These are phyloP conservation scores for Gobio occitaniae DNA, from an alignment of 2,797 vertebrate genomes.

Conservation along the genomic window DNA sequence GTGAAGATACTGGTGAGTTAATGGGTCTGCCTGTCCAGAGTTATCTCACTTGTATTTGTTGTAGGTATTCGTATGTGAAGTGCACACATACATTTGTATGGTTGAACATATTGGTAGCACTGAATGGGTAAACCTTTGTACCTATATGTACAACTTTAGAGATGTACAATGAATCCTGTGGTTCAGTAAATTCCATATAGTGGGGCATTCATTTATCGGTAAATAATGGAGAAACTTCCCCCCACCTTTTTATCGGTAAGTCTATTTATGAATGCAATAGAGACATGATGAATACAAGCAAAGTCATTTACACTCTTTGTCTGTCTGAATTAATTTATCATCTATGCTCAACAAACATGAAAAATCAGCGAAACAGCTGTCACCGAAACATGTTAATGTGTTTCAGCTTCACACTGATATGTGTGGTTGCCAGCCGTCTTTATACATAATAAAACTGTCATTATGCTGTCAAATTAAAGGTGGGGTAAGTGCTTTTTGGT, in stretches of 20 bases:
- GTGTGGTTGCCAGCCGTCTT: too few species aligned
- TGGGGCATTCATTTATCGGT: not conserved
- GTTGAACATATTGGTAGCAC: not conserved
- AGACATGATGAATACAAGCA: not conserved
- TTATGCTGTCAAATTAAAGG: too few species aligned
- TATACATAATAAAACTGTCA: too few species aligned
- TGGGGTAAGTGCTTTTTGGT: too few species aligned
- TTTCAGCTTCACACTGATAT: not conserved
- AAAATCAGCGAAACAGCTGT: not conserved
- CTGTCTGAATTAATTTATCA: not conserved
- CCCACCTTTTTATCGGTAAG: conserved; percentile 9
- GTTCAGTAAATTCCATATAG: not conserved
- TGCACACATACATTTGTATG: not conserved
- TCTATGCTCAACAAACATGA: not conserved
- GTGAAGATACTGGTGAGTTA: not conserved
- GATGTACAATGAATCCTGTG: not conserved
- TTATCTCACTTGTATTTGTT: not conserved
- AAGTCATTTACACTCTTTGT: not conserved
- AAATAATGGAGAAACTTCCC: not conserved
- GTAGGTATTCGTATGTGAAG: not conserved
- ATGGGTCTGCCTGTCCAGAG: not conserved
- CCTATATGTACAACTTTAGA: not conserved
- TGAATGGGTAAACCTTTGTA: not conserved
- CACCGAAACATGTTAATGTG: not conserved
- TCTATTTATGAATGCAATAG: not conserved